Conservation (phyloP, 2,113 vertebrate species). For the Microtus pennsylvanicus region DNA sequence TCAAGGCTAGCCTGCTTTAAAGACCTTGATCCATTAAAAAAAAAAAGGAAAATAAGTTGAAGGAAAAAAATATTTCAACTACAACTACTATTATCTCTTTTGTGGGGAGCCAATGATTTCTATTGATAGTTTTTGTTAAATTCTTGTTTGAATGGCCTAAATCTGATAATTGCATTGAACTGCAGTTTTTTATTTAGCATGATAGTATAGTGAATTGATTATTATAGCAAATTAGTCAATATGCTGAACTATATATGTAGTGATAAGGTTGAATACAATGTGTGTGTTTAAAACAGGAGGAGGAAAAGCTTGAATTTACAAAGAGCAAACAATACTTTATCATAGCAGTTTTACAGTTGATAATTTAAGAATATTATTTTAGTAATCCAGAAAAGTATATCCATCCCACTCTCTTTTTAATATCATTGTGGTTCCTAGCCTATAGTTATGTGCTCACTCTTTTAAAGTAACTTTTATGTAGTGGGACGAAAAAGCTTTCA, state of each 20-base stretch:
- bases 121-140: background rate
- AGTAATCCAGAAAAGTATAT: slow-evolving; percentile 30
- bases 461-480: slow-evolving; percentile 63
- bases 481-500: slow-evolving; percentile 53
- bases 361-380: slow-evolving; percentile 50
- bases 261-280: background rate
- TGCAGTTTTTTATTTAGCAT: slow-evolving; percentile 35
- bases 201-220: background rate
- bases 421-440: slow-evolving; percentile 3
- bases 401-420: slow-evolving; percentile 28
- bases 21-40: background rate
- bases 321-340: background rate
- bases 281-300: background rate
- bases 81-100: background rate
- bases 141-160: slow-evolving; percentile 48
- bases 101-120: background rate
- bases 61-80: background rate
- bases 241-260: background rate
- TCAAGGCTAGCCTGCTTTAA: background rate
- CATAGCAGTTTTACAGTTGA: background rate
- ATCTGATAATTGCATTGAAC: slow-evolving; percentile 4
- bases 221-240: slow-evolving; percentile 14
- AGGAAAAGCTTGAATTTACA: slow-evolving; percentile 19
- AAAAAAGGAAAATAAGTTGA: too few relatives aligned
- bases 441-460: slow-evolving; percentile 11